Conservation (phyloP, 1,140 invertebrate species). For the Aphelenchoides fujianensis region DNA sequence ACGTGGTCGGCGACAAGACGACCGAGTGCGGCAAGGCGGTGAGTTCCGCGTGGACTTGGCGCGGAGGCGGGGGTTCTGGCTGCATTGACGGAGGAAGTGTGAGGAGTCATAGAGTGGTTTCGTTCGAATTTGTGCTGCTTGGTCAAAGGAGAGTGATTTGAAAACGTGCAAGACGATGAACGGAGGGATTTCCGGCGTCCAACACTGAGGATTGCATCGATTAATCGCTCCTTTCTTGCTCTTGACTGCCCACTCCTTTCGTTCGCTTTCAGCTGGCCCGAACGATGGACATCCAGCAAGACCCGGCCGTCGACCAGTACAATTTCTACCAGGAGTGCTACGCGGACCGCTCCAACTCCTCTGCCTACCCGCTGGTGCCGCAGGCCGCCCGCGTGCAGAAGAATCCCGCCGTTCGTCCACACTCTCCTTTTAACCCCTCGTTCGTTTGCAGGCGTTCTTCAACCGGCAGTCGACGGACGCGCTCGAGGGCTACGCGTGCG, state of each 20-base stretch:
- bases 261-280: neutral
- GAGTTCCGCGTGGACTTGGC: too few species aligned
- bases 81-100: too few species aligned
- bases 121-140: too few species aligned
- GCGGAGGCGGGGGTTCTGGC: too few species aligned
- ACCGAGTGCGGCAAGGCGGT: slow-evolving; percentile 4
- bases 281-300: neutral
- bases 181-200: too few species aligned
- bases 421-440: neutral
- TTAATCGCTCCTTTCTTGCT: neutral
- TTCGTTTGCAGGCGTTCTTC: neutral
- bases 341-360: too few species aligned
- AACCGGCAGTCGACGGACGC: slow-evolving; percentile 8
- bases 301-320: slow-evolving; percentile 5
- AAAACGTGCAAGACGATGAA: too few species aligned
- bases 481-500: neutral
- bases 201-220: too few species aligned
- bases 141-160: too few species aligned
- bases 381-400: neutral
- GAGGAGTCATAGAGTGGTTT: too few species aligned
- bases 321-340: slow-evolving; percentile 28
- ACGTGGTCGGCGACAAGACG: neutral
- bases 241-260: neutral
- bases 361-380: too few species aligned
- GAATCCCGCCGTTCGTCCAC: neutral